Evolutionary conservation across 2,888 invertebrate genomes (phyloP).

Genomic region (Drosophila dives): DNA sequence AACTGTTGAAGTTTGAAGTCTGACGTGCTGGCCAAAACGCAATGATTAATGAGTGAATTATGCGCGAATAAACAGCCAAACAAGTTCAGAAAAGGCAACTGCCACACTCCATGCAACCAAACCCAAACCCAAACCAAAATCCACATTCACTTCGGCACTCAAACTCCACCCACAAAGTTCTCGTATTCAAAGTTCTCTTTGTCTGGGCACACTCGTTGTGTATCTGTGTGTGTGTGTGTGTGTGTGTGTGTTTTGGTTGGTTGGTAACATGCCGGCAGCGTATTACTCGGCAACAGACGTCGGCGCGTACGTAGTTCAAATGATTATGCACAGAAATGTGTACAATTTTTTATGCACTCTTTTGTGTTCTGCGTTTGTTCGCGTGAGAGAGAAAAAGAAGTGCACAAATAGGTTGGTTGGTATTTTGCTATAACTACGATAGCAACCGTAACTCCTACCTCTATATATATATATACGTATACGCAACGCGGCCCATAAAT

Average conservation of each 20-base stretch:
- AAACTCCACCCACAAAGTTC: neutral
- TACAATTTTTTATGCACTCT: slow-evolving; percentile 57
- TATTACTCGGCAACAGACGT: slow-evolving; percentile 71
- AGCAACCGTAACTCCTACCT: slow-evolving; percentile 52
- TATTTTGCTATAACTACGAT: slow-evolving; percentile 53
- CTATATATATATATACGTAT: slow-evolving; percentile 59
- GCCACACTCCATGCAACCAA: slow-evolving; percentile 1
- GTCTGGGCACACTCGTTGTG: slow-evolving; percentile 57
- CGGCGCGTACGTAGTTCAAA: slow-evolving; percentile 69
- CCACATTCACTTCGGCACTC: neutral
- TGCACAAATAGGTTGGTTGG: slow-evolving; percentile 19
- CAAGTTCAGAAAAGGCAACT: slow-evolving; percentile 67
- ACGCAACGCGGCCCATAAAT: slow-evolving; percentile 72
- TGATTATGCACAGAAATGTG: slow-evolving; percentile 79
- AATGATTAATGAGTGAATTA: slow-evolving; percentile 81
- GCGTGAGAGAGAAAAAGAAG: neutral
- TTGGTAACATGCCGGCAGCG: slow-evolving; percentile 80
- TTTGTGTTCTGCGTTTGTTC: slow-evolving; percentile 26
- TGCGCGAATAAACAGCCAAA: slow-evolving; percentile 81
- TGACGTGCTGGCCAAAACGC: slow-evolving; percentile 75
- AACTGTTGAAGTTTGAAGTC: slow-evolving; percentile 45
- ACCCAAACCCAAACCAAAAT: neutral
- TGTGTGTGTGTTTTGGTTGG: slow-evolving; percentile 54
- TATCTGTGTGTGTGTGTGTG: neutral
- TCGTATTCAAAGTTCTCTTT: slow-evolving; percentile 66